Evolutionary conservation across 2,888 invertebrate species (phyloP), one percentile per base, ranked within the genome.

Genomic region (Agriotes lineatus): DNA sequence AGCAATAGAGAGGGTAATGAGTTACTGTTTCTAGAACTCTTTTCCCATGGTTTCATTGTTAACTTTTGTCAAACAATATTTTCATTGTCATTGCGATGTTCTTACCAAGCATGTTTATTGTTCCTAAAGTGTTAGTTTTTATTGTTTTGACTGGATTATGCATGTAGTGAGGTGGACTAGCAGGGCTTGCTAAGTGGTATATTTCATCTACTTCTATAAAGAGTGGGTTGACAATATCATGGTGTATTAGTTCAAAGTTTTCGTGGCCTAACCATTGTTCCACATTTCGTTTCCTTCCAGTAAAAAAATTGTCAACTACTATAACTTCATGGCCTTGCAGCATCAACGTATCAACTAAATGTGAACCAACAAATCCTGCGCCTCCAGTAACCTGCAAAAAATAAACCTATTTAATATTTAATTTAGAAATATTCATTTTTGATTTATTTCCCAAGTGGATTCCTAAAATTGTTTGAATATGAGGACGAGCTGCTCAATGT

Each of bases 121-220:
- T 96, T 59, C 95, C 99, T 81, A 99, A 88, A 0, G 99, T 97
- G 84, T 99, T 99, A 0, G 99, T 99, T 85, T 99, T 99, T 74
- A 99, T 96, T 12, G 99, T 99, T 86, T 99, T 99, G 1, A 99
- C 98, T 25, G 99, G 99, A 87, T 99, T 99, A 82, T 95, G 93
- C 99, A 99, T 99, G 82, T 99, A 99, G 86, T 99, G 99, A 0
- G 97, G 98, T 18, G 99, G 99, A 76, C 97, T 97, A 0, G 99
- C 99, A 7, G 99, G 99, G 82, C 98, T 98, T 14, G 99, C 99
- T 80, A 99, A 87, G 83, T 99, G 99, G 84, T 99, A 99, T 80
- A 99, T 98, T 87, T 99, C 94, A 84, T 95, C 94, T 59, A 98
- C 97, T 89, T 99, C 99, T 72, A 99, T 93, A 84, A 94, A 99